Evolutionary conservation across 1,140 invertebrate genomes (phyloP), one percentile per base, ranked within the genome.

Genomic region (Cardiocondyla obscurior): DNA sequence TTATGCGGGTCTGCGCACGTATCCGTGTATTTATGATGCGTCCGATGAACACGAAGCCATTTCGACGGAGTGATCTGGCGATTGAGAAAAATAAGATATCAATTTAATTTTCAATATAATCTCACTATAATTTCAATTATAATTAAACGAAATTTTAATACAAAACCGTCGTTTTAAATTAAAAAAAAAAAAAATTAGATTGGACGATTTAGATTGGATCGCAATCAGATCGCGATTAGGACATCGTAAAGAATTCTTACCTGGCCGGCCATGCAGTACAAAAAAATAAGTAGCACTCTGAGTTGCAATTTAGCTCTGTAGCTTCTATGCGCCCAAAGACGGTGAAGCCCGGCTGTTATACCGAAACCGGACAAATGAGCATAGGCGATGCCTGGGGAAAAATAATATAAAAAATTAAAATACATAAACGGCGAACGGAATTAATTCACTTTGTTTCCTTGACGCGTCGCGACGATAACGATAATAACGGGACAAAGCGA

Each of bases 1-100:
- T 98, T 97, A 90, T 98, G 97, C 1, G 97, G 97, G 89, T 98
- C 97, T 0, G 97, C 97, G 82, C 96, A 94, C 0, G 97, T 98
- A 90, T 98, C 97, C 0, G 96, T 96, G 92, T 95, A 97, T 90
- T 97, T 97, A 93, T 98, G 97, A 92, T 98, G 97, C 3, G 97
- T 96, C 84, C 97, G 94, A 90, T 98, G 97, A 89, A 98, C 97
- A 6, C 95, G 93, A 1, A 95, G 94, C 95, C 95, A 96, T 65
- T 94, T 94, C 69, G 93, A 94, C 14, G 93, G 77, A 57, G 90
- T 92, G 28, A 93, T 94, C 94, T 95, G 16, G 14, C 53, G 46
- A 67, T 10, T 30, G 0, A 4, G 25, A 67, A 77, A 16, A 57
- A n/a, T n/a, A n/a, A n/a, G n/a, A n/a, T n/a, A n/a, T n/a, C n/a